Conservation (phyloP, 2,888 invertebrate genomes). For the Agriopis marginaria region DNA sequence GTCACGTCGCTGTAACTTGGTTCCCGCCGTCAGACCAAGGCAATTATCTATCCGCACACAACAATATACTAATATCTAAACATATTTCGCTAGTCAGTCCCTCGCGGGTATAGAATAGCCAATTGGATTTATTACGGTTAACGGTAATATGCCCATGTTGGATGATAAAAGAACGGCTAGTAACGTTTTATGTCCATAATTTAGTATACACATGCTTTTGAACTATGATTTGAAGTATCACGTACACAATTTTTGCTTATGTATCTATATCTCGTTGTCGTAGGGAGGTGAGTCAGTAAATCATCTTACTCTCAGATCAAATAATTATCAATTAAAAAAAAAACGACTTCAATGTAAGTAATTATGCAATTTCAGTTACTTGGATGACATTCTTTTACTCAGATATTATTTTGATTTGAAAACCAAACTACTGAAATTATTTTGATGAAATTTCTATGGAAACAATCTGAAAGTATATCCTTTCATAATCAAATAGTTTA, state of each 20-base stretch:
- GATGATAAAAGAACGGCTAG: constrained; percentile 21
- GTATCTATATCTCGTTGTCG: too few relatives aligned
- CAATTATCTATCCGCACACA: constrained; percentile 55
- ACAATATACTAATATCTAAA: constrained; percentile 52
- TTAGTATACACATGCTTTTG: constrained; percentile 4
- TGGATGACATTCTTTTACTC: too few relatives aligned
- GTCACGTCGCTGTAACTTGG: constrained; percentile 63
- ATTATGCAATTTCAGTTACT: too few relatives aligned
- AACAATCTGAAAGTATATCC: too few relatives aligned
- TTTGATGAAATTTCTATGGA: too few relatives aligned
- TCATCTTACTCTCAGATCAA: too few relatives aligned
- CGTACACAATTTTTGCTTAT: neutral
- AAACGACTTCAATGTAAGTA: too few relatives aligned
- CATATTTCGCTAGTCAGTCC: constrained; percentile 44
- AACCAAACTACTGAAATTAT: too few relatives aligned
- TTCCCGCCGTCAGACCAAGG: constrained; percentile 60
- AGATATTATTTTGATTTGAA: too few relatives aligned
- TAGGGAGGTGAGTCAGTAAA: too few relatives aligned
- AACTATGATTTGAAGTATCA: neutral
- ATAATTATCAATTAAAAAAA: too few relatives aligned
- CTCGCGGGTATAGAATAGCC: constrained; percentile 41
- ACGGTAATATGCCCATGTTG: constrained; percentile 39
- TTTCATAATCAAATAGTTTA: too few relatives aligned
- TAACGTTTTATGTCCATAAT: constrained; percentile 19
- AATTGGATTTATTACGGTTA: constrained; percentile 59